Base-by-base conservation (phyloP, 2,888 invertebrate species). In the Cosmopolites sordidus region DNA sequence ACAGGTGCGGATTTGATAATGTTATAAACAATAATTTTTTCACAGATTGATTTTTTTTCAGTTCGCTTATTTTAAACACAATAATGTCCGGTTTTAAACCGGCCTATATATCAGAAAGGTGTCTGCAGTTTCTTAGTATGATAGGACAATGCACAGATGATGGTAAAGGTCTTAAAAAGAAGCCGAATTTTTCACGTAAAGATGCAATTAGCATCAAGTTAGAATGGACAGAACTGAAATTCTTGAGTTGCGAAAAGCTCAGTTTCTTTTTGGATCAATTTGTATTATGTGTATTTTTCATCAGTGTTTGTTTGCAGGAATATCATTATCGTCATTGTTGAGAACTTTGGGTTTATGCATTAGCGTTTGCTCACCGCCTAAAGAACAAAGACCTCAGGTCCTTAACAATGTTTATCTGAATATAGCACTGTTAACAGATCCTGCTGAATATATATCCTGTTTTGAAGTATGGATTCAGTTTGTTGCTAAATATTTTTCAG, bases 401-500 rank as follows among this genome's bases (percentile, higher is more conserved):
- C 73, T 86, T 30, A 79, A 78, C 60, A 76, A 78, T 48, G 82
- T 84, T 6, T 86, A 86, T 80, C 78, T 78, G 58, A 78, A 81
- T 29, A 79, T 88, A 17, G 80, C 82, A 43, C 81, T 80, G 52
- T 75, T 89, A 38, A 79, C 79, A 43, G 80, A 83, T 66, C 79
- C 82, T 0, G 76, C 78, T 60, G 83, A 89, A 64, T 97, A 95
- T 69, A 83, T 96, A 62, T 80, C 80, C 61, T 91, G 93, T 67
- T 83, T 91, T 47, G 93, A 91, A 71, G 86, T 90, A 11, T 98
- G 97, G 97, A 79, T 92, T 43, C 89, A 91, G 66, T 96, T 89
- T 73, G 86, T 90, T 4, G 87, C 89, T 14, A 84, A 86, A 60
- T 84, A 92, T 77, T 90, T 95, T 75, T 84, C 89, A 62, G 92